phyloP scores from a whole-genome alignment of 1,140 invertebrate species.

The Drosophila azteca region DNA sequence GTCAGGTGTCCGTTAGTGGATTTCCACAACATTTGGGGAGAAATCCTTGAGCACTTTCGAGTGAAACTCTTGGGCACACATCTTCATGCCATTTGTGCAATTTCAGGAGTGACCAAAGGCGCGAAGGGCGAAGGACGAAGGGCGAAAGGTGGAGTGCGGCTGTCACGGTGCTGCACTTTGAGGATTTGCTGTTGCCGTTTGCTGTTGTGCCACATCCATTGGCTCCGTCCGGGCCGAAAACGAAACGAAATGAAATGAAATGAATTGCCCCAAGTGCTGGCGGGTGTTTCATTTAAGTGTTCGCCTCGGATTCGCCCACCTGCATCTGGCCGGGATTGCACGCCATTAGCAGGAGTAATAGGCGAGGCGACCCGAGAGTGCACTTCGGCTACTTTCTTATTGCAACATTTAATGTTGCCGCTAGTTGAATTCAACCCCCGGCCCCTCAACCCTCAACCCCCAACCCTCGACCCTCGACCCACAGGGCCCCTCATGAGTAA shows the following conservation, averaged over 20 bases:
- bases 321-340: conserved; percentile 57
- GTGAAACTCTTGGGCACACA: no score
- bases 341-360: conserved; percentile 78
- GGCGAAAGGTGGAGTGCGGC: neutral
- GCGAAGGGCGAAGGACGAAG: no score
- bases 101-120: neutral
- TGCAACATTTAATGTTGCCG: conserved; percentile 55
- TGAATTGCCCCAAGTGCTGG: conserved; percentile 70
- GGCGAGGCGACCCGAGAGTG: conserved; percentile 71
- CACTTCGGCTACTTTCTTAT: conserved; percentile 68
- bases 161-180: conserved; percentile 59
- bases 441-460: neutral
- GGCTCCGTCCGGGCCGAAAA: conserved; percentile 14
- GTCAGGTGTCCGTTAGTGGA: no score
- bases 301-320: conserved; percentile 26
- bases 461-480: neutral
- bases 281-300: conserved; percentile 77
- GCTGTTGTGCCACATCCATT: conserved; percentile 3
- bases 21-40: no score
- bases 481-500: conserved; percentile 44
- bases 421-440: neutral
- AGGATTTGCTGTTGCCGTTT: conserved; percentile 45
- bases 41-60: conserved; percentile 1
- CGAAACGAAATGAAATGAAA: conserved; percentile 56
- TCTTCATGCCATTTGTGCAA: neutral